These are phyloP conservation scores for Pangasius macronema DNA, from an alignment of 2,797 vertebrate genomes.

Conservation along the genomic window DNA sequence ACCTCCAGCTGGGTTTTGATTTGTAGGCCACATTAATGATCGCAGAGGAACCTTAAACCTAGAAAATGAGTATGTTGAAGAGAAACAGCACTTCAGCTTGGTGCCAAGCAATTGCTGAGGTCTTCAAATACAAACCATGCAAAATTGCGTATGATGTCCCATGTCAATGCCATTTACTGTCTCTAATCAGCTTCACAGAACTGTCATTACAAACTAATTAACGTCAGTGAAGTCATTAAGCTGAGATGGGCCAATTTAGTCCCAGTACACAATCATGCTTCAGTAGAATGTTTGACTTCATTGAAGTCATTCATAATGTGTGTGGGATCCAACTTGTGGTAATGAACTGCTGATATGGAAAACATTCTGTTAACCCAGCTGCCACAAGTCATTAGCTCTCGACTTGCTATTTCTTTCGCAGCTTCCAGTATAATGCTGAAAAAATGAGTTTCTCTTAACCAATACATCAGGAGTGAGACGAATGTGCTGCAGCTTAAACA, in stretches of 20 bases:
- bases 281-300: not conserved
- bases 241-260: not conserved
- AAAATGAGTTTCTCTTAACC: not conserved
- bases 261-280: not conserved
- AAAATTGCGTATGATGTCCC: not conserved
- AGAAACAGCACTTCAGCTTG: not conserved
- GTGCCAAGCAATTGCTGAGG: not conserved
- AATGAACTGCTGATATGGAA: conserved; percentile 58
- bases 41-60: not conserved
- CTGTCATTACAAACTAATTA: not conserved
- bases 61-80: not conserved
- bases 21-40: not conserved
- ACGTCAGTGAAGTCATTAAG: conserved; percentile 27
- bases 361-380: conserved; percentile 33
- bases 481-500: not conserved
- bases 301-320: not conserved
- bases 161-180: not conserved
- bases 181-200: not conserved
- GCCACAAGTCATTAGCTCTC: conserved; percentile 36
- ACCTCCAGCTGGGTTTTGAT: not conserved
- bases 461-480: not conserved
- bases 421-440: conserved; percentile 9
- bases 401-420: not conserved
- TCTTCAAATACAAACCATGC: not conserved
- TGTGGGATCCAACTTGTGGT: conserved; percentile 47